Evolutionary conservation across 2,888 invertebrate genomes (phyloP), one percentile per base, ranked within the genome.

Genomic region (Chaitophorus viminalis): DNA sequence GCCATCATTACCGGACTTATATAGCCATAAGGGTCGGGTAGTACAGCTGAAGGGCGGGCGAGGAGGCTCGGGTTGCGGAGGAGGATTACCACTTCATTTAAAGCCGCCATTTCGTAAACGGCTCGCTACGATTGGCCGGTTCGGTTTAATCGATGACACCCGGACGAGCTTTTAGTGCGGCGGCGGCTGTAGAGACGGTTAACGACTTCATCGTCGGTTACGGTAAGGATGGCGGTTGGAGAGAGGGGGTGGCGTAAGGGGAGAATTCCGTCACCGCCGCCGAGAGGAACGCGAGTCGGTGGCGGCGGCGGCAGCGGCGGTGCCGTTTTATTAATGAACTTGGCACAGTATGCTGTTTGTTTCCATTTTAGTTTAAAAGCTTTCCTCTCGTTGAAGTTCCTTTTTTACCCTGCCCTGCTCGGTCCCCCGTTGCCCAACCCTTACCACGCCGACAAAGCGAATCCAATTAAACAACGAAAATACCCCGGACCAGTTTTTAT

Each of bases 321-420:
- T 79, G 79, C 86, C 86, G 79, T 87, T 89, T 89, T 81, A 85
- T 88, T 89, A 88, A 89, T 89, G 82, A 86, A 89, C 86, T 82
- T 89, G 76, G 88, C 83, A 86, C 85, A 89, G 81, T 89, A 89
- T 88, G 82, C 89, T 89, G 89, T 89, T 88, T 89, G 90, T 84
- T 90, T 88, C 88, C 89, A 87, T 87, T 87, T 87, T 79, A 87
- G 79, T 87, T 87, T 87, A 87, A 87, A 87, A 87, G 86, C 86
- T 87, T 87, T 87, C 78, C 79, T 87, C 86, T 79, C 29, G 39
- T 77, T 46, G 82, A 70, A 31, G 54, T 60, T 72, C 36, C 54
- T 75, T 84, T 84, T 75, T 77, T 25, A 60, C 60, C 60, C 36
- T 14, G 17, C 33, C 72, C 46, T n/a, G 29, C 70, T 60, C n/a